Base-by-base conservation (phyloP, 2,888 invertebrate species). In the Acrobasis repandana region DNA sequence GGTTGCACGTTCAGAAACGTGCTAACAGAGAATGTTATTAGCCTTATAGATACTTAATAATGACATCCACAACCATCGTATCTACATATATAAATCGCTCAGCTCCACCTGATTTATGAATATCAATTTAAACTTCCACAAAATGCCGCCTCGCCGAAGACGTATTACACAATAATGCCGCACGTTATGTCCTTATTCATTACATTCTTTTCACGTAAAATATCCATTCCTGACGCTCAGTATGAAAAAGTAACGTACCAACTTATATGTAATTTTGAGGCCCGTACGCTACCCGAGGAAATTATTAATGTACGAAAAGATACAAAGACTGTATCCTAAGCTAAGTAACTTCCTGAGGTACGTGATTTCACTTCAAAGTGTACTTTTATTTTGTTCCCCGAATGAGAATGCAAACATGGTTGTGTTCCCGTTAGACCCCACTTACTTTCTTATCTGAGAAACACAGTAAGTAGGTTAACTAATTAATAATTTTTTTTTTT, bases 191-290 rank as follows among this genome's bases (percentile, higher is more conserved):
- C 76, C 73, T 76, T 79, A 82, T 77, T 80, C 82, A 82, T 86
- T 82, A 83, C 72, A 89, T 89, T 88, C 85, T 76, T 80, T 79
- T 75, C 85, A 86, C 85, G 88, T 86, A 88, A 85, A 88, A 86
- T 86, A 85, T 86, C 76, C 76, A 82, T 81, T 75, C 80, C 76
- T 85, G 85, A 86, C 87, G 82, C 74, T 81, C 80, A 77, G 77
- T 81, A 83, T 79, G 77, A 79, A 76, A 82, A 82, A 85, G 83
- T 82, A 83, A 83, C 76, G 75, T 74, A 78, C 69, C 78, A 82
- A 84, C 75, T 83, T 85, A 81, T 80, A 78, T 74, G 80, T 83
- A 79, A 83, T 82, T 79, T 75, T 67, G 70, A 73, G 72, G 70
- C 72, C 76, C 78, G 79, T 78, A 75, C 75, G 77, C 77, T 80